These are phyloP conservation scores for Adelges cooleyi DNA, from an alignment of 1,140 invertebrate genomes.

Conservation along the genomic window DNA sequence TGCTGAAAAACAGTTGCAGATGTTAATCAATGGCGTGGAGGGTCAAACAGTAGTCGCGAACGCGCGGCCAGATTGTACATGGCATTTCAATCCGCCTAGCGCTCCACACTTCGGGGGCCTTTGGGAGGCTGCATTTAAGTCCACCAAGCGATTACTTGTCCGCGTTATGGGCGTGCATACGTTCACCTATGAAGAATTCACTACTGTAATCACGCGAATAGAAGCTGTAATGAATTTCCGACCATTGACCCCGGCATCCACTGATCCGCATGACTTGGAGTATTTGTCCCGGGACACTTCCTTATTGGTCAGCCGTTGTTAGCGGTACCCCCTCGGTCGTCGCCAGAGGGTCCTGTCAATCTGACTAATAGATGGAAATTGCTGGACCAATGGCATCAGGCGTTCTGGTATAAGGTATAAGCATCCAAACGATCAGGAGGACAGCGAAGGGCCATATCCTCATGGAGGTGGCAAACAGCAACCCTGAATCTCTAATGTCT, in stretches of 20 bases:
- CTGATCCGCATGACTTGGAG: slow-evolving; percentile 29
- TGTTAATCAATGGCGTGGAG: background rate
- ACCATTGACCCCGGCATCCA: slow-evolving; percentile 29
- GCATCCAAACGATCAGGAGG: no score
- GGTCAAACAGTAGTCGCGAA: background rate
- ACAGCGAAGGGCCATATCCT: no score
- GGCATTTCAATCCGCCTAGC: slow-evolving; percentile 34
- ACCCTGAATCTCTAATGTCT: no score
- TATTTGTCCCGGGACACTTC: slow-evolving; percentile 34
- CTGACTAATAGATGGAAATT: slow-evolving; percentile 36
- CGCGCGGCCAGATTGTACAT: slow-evolving; percentile 25
- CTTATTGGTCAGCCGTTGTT: slow-evolving; percentile 32
- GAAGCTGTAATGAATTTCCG: slow-evolving; percentile 33
- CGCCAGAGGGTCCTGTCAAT: no score
- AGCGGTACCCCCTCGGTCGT: background rate
- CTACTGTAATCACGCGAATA: slow-evolving; percentile 30
- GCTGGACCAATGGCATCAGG: slow-evolving; percentile 39
- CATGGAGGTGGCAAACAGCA: no score
- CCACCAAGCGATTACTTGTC: slow-evolving; percentile 32
- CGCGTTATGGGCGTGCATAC: slow-evolving; percentile 27
- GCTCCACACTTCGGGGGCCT: slow-evolving; percentile 35
- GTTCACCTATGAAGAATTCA: slow-evolving; percentile 31
- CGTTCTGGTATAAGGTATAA: no score
- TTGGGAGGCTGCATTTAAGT: slow-evolving; percentile 36
- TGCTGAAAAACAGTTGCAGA: slow-evolving; percentile 26